These are phyloP conservation scores for Microplitis demolitor DNA, from an alignment of 1,140 invertebrate genomes.

Conservation along the genomic window DNA sequence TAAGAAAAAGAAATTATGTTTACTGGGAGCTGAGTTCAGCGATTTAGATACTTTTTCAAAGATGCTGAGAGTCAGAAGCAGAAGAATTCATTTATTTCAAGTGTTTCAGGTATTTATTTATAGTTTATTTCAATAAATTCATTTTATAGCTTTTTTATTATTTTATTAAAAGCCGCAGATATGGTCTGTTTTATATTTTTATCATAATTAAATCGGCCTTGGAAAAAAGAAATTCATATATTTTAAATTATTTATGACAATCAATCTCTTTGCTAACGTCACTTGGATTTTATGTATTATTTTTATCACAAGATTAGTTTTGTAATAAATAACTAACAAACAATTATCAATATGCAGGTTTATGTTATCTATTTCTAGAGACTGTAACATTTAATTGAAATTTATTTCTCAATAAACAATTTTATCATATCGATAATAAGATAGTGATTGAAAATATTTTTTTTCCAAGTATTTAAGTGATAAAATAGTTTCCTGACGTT, in stretches of 20 bases:
- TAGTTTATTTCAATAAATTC: conserved; percentile 3
- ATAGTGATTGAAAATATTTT: not conserved
- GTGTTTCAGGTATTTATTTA: conserved; percentile 66
- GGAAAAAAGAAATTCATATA: no score
- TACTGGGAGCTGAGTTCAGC: conserved; percentile 70
- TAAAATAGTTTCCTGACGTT: not conserved
- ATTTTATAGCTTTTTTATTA: not conserved
- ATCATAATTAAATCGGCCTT: not conserved
- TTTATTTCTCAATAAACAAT: no score
- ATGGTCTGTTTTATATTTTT: conserved; percentile 4
- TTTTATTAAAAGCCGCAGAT: not conserved
- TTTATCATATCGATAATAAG: no score
- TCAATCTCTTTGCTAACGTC: no score
- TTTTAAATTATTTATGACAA: no score
- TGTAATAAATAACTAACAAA: no score
- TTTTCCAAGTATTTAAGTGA: not conserved
- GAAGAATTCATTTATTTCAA: conserved; percentile 69
- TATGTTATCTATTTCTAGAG: no score
- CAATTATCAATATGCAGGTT: no score
- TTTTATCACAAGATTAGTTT: no score
- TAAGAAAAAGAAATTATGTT: conserved; percentile 66
- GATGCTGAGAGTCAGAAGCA: conserved; percentile 73
- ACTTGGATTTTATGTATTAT: no score
- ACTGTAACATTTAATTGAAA: no score
- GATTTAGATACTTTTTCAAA: conserved; percentile 74